These are phyloP conservation scores for Caenorhabditis inopinata DNA, from an alignment of 1,140 invertebrate species.

Conservation along the genomic window DNA sequence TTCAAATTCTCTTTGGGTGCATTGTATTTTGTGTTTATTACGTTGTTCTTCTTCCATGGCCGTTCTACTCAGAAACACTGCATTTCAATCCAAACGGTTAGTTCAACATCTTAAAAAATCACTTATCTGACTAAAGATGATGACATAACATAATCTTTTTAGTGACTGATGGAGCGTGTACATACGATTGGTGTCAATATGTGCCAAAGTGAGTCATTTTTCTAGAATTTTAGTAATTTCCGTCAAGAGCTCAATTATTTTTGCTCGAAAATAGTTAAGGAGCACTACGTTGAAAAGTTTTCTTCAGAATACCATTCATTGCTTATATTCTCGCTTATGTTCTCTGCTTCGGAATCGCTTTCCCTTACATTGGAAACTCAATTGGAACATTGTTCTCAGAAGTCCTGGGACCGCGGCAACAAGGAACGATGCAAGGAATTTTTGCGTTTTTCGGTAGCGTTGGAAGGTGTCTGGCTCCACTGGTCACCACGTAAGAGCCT, in stretches of 20 bases:
- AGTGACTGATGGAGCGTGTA: conserved; percentile 28
- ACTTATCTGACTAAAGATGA: too few species aligned
- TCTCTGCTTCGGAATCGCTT: conserved; percentile 37
- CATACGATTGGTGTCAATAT: conserved; percentile 12
- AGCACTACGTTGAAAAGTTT: neutral
- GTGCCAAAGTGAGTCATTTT: neutral
- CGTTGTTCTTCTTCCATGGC: conserved; percentile 41
- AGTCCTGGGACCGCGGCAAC: conserved; percentile 36
- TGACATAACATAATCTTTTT: neutral
- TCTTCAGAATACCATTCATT: conserved; percentile 29
- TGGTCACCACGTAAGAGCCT: conserved; percentile 40
- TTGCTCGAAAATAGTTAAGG: too few species aligned
- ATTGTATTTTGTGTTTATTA: conserved; percentile 31
- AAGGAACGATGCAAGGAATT: conserved; percentile 44
- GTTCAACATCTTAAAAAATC: neutral
- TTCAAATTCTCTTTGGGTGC: conserved; percentile 32
- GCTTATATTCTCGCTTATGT: conserved; percentile 20
- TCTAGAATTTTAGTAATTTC: neutral
- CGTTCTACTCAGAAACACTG: conserved; percentile 25
- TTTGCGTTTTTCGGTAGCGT: conserved; percentile 37
- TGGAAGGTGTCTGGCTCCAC: conserved; percentile 33
- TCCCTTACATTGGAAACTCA: conserved; percentile 36
- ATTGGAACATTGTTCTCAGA: conserved; percentile 40
- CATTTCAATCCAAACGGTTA: conserved; percentile 18
- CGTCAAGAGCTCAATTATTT: too few species aligned